These are phyloP conservation scores for Drosophila flavopinicola DNA, from an alignment of 2,888 invertebrate species.

Conservation along the genomic window DNA sequence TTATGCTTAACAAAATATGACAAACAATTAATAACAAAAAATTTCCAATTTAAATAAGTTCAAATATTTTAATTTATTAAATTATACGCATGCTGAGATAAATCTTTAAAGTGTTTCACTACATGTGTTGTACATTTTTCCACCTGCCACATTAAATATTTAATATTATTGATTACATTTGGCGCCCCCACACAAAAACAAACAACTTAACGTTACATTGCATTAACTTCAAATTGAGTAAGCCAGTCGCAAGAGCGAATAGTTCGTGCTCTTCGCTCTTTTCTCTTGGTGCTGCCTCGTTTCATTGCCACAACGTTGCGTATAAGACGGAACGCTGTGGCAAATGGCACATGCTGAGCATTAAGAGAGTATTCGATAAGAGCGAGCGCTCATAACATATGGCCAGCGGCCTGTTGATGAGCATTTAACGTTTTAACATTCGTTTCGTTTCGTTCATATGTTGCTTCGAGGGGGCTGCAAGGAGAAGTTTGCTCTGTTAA, in stretches of 20 bases:
- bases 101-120: too few relatives aligned
- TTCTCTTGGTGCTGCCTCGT: neutral
- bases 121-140: slow-evolving; percentile 13
- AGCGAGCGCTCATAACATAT: neutral
- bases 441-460: neutral
- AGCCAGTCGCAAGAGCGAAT: slow-evolving; percentile 12
- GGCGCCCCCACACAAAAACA: slow-evolving; percentile 40
- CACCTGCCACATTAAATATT: slow-evolving; percentile 82
- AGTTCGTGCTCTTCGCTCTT: slow-evolving; percentile 38
- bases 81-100: neutral
- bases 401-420: slow-evolving; percentile 72
- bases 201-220: slow-evolving; percentile 72
- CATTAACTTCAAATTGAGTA: slow-evolving; percentile 61
- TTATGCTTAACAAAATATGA: slow-evolving; percentile 1
- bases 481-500: neutral
- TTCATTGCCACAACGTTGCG: slow-evolving; percentile 51
- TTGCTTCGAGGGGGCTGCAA: too few relatives aligned
- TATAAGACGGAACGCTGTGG: slow-evolving; percentile 67
- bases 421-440: neutral
- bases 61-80: neutral
- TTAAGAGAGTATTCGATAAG: slow-evolving; percentile 20
- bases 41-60: neutral
- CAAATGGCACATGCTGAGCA: slow-evolving; percentile 28
- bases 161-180: slow-evolving; percentile 83
- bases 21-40: neutral